A percentile compares a stretch with the other conserved stretches of the same genome.
Evolutionary conservation across 2,888 invertebrate species (phyloP).

Genomic region (Scaptomyza reducta): DNA sequence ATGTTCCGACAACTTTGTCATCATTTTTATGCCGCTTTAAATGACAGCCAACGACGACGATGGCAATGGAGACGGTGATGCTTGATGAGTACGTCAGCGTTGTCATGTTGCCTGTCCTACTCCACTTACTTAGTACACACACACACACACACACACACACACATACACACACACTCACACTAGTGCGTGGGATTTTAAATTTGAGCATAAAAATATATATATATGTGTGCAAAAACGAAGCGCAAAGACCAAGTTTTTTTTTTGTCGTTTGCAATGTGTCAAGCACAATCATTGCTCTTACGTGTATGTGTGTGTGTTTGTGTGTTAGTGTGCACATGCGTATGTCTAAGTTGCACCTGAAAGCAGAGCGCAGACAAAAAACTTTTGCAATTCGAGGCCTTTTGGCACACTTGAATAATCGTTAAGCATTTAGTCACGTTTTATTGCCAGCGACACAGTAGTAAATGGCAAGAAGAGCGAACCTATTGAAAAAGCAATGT

Average conservation of each 20-base stretch:
- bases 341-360: slow-evolving; percentile 45
- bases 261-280: slow-evolving; percentile 48
- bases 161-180: slow-evolving; percentile 8
- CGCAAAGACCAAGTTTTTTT: slow-evolving; percentile 51
- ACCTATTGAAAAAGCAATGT: slow-evolving; percentile 32
- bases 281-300: slow-evolving; percentile 51
- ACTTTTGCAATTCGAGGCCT: slow-evolving; percentile 58
- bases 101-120: slow-evolving; percentile 59
- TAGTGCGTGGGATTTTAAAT: slow-evolving; percentile 44
- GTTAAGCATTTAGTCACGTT: slow-evolving; percentile 68
- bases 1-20: slow-evolving; percentile 50
- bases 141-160: slow-evolving; percentile 8
- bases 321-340: slow-evolving; percentile 9
- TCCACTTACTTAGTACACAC: slow-evolving; percentile 42
- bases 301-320: slow-evolving; percentile 7
- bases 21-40: slow-evolving; percentile 65
- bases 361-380: slow-evolving; percentile 26
- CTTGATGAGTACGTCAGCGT: slow-evolving; percentile 53
- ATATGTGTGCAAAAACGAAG: slow-evolving; percentile 13
- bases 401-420: slow-evolving; percentile 62
- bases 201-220: slow-evolving; percentile 3
- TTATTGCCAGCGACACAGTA: slow-evolving; percentile 49
- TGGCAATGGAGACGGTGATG: slow-evolving; percentile 27
- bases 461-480: slow-evolving; percentile 8
- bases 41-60: slow-evolving; percentile 51